Evolutionary conservation across 2,113 vertebrate genomes (phyloP).

Genomic region (Euleptes europaea): DNA sequence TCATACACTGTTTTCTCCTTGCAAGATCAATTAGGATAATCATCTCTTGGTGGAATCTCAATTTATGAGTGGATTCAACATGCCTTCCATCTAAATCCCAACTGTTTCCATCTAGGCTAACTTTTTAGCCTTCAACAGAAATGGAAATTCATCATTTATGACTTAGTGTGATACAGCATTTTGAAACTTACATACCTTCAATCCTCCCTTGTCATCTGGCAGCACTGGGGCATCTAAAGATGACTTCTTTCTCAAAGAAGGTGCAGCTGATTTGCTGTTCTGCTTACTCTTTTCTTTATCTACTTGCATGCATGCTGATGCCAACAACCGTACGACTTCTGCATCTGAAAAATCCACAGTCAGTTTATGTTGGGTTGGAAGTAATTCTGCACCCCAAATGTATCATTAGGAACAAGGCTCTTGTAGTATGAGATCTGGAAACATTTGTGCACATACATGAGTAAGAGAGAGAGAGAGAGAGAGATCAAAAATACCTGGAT

Average conservation of each 20-base stretch:
- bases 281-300: constrained; percentile 88
- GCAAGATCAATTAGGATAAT: neutral
- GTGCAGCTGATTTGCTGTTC: constrained; percentile 69
- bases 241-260: constrained; percentile 80
- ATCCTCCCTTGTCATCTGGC: constrained; percentile 90
- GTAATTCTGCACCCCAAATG: neutral
- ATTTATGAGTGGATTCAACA: neutral
- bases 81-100: neutral
- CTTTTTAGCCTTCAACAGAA: neutral
- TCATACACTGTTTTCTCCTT: neutral
- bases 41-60: neutral
- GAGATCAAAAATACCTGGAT: constrained; percentile 82
- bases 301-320: constrained; percentile 95
- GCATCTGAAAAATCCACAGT: constrained; percentile 80
- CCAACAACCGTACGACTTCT: constrained; percentile 92
- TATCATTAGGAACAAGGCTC: neutral
- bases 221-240: constrained; percentile 82
- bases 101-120: neutral
- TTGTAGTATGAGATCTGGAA: neutral
- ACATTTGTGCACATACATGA: neutral
- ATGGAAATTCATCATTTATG: neutral
- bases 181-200: constrained; percentile 81
- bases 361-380: neutral
- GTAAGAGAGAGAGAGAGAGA: neutral
- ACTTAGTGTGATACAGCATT: neutral